These are phyloP conservation scores for Caretta caretta DNA, from an alignment of 2,113 vertebrate species.

Conservation along the genomic window DNA sequence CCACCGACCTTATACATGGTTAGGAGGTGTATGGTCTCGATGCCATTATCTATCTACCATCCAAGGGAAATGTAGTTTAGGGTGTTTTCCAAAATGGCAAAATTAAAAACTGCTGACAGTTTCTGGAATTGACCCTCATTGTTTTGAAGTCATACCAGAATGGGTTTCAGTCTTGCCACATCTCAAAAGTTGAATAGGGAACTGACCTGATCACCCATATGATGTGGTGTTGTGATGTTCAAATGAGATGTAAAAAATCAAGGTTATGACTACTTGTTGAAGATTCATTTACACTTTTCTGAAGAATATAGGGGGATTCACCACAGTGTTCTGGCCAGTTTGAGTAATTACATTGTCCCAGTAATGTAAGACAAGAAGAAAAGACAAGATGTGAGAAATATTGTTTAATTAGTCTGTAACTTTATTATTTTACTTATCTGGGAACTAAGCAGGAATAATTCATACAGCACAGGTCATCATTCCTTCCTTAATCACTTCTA, in stretches of 20 bases:
- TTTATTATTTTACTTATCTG: neutral
- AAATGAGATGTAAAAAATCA: neutral
- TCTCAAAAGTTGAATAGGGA: neutral
- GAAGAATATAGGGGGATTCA: neutral
- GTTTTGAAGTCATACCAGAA: neutral
- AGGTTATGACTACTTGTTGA: neutral
- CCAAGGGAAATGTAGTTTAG: neutral
- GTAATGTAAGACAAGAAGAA: neutral
- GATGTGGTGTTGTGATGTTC: neutral
- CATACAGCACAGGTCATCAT: neutral
- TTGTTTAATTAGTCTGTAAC: neutral
- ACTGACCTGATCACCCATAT: neutral
- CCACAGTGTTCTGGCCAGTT: neutral
- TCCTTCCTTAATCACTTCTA: neutral
- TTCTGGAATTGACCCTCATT: fast-evolving
- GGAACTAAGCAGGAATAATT: neutral
- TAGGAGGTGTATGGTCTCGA: neutral
- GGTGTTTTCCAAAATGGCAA: neutral
- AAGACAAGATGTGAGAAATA: neutral
- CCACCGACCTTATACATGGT: fast-evolving
- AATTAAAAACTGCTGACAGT: fast-evolving
- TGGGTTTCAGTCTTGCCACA: fast-evolving
- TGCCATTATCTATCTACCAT: neutral
- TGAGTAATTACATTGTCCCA: neutral
- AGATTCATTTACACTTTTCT: neutral